Percentiles rank a stretch among this genome's conserved stretches.
Evolutionary conservation across 2,113 vertebrate species (phyloP).

Genomic region (Spilogale gracilis): DNA sequence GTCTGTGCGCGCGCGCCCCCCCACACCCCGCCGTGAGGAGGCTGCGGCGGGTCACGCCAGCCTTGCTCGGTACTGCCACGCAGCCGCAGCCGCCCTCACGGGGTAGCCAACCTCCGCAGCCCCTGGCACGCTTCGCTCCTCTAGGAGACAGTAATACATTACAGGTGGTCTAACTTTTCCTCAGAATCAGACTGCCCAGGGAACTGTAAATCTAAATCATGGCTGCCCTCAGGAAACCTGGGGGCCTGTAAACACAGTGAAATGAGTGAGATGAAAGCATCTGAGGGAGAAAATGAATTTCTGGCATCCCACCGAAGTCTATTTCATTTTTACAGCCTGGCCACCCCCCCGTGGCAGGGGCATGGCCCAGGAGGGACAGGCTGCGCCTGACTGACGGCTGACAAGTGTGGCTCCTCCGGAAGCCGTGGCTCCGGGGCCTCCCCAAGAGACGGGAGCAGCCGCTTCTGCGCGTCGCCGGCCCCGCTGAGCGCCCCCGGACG

Average conservation of each 20-base stretch:
- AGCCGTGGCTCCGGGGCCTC: constrained; percentile 61
- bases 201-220: constrained; percentile 88
- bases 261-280: constrained; percentile 88
- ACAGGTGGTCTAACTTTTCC: constrained; percentile 87
- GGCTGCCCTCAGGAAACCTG: constrained; percentile 87
- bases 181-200: constrained; percentile 85
- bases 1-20: too few relatives aligned
- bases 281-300: constrained; percentile 88
- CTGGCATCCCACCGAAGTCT: constrained; percentile 88
- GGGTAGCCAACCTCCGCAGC: constrained; percentile 78
- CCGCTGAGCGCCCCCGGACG: background rate
- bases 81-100: too few relatives aligned
- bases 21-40: too few relatives aligned
- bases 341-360: constrained; percentile 74
- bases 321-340: constrained; percentile 86
- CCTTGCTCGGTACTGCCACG: too few relatives aligned
- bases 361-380: constrained; percentile 73
- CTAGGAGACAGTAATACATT: constrained; percentile 85
- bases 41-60: too few relatives aligned
- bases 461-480: background rate
- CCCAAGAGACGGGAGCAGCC: constrained; percentile 26
- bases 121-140: constrained; percentile 79
- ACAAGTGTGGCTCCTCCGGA: constrained; percentile 75
- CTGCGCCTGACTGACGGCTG: constrained; percentile 81
- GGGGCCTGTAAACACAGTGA: constrained; percentile 86